Percentiles rank a stretch among this genome's conserved stretches.
phyloP scores from a whole-genome alignment of 2,113 vertebrate species.

The Malurus elegans region DNA sequence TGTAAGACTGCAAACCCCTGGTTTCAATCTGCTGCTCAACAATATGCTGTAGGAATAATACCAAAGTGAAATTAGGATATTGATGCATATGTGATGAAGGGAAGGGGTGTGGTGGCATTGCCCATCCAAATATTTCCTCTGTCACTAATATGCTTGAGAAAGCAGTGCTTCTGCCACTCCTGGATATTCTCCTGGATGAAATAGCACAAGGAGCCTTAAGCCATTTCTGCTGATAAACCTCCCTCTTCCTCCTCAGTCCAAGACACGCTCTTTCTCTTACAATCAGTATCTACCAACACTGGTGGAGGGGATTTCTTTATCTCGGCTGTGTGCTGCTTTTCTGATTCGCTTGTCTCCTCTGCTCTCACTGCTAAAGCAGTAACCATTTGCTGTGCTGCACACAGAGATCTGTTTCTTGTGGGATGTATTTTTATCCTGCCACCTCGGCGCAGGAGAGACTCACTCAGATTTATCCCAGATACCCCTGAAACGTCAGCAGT shows the following conservation, averaged over 20 bases:
- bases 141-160: background rate
- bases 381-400: background rate
- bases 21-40: background rate
- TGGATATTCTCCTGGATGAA: background rate
- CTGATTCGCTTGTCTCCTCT: background rate
- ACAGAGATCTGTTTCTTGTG: background rate
- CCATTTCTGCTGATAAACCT: background rate
- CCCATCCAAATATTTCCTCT: background rate
- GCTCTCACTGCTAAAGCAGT: background rate
- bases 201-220: background rate
- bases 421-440: background rate
- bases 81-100: background rate
- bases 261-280: background rate
- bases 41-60: background rate
- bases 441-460: accelerated
- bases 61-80: background rate
- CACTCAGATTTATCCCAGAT: background rate
- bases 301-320: background rate
- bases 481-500: background rate
- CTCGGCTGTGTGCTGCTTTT: background rate
- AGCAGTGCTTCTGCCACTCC: background rate
- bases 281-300: background rate
- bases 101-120: background rate
- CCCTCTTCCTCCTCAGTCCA: background rate
- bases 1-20: background rate